Base-by-base conservation (phyloP, 2,888 invertebrate genomes). In the Exephanes ischioxanthus region DNA sequence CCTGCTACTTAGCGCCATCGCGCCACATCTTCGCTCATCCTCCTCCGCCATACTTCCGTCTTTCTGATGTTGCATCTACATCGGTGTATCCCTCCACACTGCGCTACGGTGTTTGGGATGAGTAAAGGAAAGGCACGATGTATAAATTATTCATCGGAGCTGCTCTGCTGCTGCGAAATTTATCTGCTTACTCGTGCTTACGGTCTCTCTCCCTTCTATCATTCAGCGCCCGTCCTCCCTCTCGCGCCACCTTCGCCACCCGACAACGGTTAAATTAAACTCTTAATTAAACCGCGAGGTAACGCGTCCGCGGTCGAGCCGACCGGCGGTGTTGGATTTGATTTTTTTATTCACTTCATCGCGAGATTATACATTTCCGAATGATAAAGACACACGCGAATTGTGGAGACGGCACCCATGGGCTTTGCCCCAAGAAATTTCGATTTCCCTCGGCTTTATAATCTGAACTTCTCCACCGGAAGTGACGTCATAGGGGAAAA, bases 1-100 rank as follows among this genome's bases (percentile, higher is more conserved):
- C 87, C 88, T 87, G 87, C 88, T 88, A 87, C 87, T 88, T 89
- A 87, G 81, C 87, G 81, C 85, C 73, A 61, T 66, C 67, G 72
- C 76, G 70, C 67, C 82, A 68, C 79, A 70, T 76, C 70, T 58
- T 78, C 76, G 61, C 67, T 55, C 63, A 63, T 53, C 41, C 67
- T 58, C 68, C 82, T 67, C 71, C 55, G 79, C 75, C 26, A n/a
- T 73, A 58, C 68, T 83, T 78, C 68, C 70, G 80, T 78, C 77
- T 67, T 76, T 16, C 63, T 37, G 22, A 68, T 73, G 45, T 51
- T 71, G 51, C 67, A 67, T 51, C 53, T 66, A 67, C 70, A 73
- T 63, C 63, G n/a, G 63, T 30, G 16, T 33, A 78, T 67, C 26
- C 4, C 26, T 22, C 55, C 61, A 68, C 53, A 51, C 72, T 61